Percentiles rank a stretch among this genome's conserved stretches.
phyloP scores from a whole-genome alignment of 2,888 invertebrate species.

The Enoplolaimus lenunculus region DNA sequence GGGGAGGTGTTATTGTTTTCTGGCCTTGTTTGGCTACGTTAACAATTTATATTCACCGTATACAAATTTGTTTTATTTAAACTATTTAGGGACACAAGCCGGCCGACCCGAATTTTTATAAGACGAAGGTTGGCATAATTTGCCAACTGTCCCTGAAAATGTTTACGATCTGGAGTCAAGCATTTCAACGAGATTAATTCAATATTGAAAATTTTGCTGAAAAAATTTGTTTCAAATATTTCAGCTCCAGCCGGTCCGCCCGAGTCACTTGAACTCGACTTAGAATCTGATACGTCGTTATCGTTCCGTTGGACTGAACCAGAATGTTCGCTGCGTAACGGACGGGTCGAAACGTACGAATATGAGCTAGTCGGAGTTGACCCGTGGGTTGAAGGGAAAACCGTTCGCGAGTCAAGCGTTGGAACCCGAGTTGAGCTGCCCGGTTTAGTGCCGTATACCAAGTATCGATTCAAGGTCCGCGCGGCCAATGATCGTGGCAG shows the following conservation, averaged over 20 bases:
- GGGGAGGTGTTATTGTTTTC: no score
- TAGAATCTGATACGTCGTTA: slow-evolving; percentile 27
- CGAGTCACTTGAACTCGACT: not conserved
- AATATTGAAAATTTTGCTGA: no score
- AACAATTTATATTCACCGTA: no score
- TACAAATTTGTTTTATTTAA: no score
- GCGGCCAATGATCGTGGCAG: slow-evolving; percentile 35
- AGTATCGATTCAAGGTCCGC: slow-evolving; percentile 35
- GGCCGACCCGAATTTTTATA: no score
- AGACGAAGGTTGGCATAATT: no score
- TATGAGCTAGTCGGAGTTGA: slow-evolving; percentile 35
- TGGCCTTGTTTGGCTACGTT: no score
- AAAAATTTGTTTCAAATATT: no score
- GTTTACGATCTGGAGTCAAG: no score
- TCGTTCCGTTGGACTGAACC: slow-evolving; percentile 37
- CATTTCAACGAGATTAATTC: no score
- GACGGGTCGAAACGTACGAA: slow-evolving; percentile 36
- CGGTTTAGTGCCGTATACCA: slow-evolving; percentile 35
- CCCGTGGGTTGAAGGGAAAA: slow-evolving; percentile 27
- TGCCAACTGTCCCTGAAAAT: no score
- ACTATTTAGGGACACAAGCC: no score
- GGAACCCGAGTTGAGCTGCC: slow-evolving; percentile 30
- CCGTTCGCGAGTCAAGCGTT: not conserved
- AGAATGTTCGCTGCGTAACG: slow-evolving; percentile 37
- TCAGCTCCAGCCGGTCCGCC: slow-evolving; percentile 21